These are phyloP conservation scores for Tiliqua scincoides DNA, from an alignment of 2,113 vertebrate genomes.

Conservation along the genomic window DNA sequence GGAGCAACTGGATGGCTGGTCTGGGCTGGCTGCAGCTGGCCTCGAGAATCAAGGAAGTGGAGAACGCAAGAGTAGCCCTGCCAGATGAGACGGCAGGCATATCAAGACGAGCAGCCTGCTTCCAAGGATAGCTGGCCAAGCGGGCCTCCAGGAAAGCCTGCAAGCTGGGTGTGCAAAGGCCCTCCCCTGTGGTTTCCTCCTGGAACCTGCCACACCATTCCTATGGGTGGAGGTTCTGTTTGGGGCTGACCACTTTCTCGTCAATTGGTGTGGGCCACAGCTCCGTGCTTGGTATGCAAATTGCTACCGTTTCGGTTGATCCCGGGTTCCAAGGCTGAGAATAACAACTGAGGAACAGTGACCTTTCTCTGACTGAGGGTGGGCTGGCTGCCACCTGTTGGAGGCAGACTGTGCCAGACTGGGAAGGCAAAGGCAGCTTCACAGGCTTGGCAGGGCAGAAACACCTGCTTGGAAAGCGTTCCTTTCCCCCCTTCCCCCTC, in stretches of 20 bases:
- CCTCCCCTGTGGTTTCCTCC: not conserved
- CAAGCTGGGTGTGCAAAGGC: not conserved
- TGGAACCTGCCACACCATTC: too few species aligned
- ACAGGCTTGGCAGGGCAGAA: not conserved
- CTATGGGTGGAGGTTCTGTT: not conserved
- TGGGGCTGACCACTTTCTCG: too few species aligned
- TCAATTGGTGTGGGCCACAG: too few species aligned
- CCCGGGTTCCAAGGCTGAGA: too few species aligned
- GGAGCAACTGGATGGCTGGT: fast-evolving
- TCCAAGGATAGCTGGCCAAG: not conserved
- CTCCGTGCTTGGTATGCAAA: too few species aligned
- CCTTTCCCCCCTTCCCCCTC: not conserved
- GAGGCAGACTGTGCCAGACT: not conserved
- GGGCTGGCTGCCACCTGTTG: not conserved
- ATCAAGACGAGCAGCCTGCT: not conserved
- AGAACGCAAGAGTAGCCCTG: too few species aligned
- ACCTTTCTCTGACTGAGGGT: not conserved
- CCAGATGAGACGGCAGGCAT: not conserved
- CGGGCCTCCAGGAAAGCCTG: not conserved
- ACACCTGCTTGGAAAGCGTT: not conserved
- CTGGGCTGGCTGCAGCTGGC: not conserved
- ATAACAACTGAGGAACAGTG: too few species aligned
- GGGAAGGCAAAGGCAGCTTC: not conserved
- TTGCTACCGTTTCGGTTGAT: too few species aligned
- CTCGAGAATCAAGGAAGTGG: not conserved